A percentile compares a stretch with the other conserved stretches of the same genome.
Evolutionary conservation across 1,140 invertebrate genomes (phyloP).

Genomic region (Drosophila kikkawai): DNA sequence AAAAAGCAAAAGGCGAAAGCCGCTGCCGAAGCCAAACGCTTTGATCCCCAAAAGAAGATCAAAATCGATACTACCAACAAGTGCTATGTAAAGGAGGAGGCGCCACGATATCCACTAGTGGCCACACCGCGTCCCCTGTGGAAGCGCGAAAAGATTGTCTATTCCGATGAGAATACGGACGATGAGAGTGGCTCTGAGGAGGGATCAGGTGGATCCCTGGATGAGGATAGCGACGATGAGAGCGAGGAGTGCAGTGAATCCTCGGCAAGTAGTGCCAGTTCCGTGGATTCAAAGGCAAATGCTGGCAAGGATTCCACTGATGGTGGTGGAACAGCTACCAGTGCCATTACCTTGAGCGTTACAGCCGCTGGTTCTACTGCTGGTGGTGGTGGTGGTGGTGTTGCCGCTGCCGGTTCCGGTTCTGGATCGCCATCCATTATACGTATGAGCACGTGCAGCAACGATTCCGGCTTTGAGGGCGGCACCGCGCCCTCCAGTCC

Average conservation of each 20-base stretch:
- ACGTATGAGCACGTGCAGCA: constrained; percentile 85
- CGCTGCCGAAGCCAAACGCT: constrained; percentile 46
- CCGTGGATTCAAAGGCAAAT: constrained; percentile 46
- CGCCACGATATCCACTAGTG: constrained; percentile 86
- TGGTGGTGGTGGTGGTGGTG: not conserved
- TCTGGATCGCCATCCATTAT: constrained; percentile 69
- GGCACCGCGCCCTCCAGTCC: constrained; percentile 84
- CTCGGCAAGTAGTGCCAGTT: constrained; percentile 47
- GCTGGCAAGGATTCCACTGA: constrained; percentile 7
- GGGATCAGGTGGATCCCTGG: constrained; percentile 59
- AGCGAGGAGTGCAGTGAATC: constrained; percentile 69
- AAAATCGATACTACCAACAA: constrained; percentile 83
- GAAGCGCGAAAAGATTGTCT: constrained; percentile 85
- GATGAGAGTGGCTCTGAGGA: constrained; percentile 72
- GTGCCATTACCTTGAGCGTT: constrained; percentile 8
- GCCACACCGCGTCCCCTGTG: constrained; percentile 87
- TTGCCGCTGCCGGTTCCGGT: constrained; percentile 24
- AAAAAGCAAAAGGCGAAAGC: constrained; percentile 73
- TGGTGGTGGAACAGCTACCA: constrained; percentile 20
- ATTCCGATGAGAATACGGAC: constrained; percentile 79
- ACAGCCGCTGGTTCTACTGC: not conserved
- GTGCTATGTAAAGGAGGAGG: constrained; percentile 86
- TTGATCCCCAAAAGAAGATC: constrained; percentile 84
- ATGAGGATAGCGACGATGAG: constrained; percentile 71
- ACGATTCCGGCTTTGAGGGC: constrained; percentile 85